Conservation (phyloP, 1,140 invertebrate genomes). For the Cydia splendana region DNA sequence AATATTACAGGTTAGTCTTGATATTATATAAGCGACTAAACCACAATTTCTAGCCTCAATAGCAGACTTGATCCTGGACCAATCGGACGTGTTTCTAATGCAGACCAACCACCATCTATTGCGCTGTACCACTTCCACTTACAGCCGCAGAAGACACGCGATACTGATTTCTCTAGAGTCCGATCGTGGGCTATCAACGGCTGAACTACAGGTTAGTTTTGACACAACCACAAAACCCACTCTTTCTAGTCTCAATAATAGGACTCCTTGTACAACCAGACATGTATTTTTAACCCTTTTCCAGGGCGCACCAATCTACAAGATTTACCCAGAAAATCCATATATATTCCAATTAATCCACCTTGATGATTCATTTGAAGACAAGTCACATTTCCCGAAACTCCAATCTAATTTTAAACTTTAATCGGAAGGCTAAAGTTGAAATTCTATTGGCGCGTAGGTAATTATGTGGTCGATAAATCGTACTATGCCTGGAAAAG, state of each 20-base stretch:
- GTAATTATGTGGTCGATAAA: too few relatives aligned
- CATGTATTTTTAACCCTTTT: slow-evolving; percentile 74
- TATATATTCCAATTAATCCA: too few relatives aligned
- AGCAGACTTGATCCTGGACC: slow-evolving; percentile 96
- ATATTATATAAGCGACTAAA: too few relatives aligned
- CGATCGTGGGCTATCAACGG: slow-evolving; percentile 95
- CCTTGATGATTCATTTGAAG: too few relatives aligned
- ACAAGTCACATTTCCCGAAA: too few relatives aligned
- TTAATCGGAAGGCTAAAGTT: too few relatives aligned
- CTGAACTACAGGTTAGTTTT: slow-evolving; percentile 59
- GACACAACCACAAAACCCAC: too few relatives aligned
- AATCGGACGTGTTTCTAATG: slow-evolving; percentile 95
- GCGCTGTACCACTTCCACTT: slow-evolving; percentile 93
- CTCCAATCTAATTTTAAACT: too few relatives aligned
- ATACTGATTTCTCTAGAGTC: slow-evolving; percentile 95
- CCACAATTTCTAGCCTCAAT: slow-evolving; percentile 93
- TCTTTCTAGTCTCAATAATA: slow-evolving; percentile 93
- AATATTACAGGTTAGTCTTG: too few relatives aligned
- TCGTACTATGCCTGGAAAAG: too few relatives aligned
- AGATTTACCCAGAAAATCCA: slow-evolving; percentile 47
- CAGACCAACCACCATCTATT: slow-evolving; percentile 99
- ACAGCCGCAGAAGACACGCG: slow-evolving; percentile 90
- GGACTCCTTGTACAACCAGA: slow-evolving; percentile 90
- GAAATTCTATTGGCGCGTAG: too few relatives aligned
- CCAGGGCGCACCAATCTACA: slow-evolving; percentile 80